Evolutionary conservation across 2,888 invertebrate species (phyloP), one percentile per base, ranked within the genome.

Genomic region (Trichogramma dendrolimi): DNA sequence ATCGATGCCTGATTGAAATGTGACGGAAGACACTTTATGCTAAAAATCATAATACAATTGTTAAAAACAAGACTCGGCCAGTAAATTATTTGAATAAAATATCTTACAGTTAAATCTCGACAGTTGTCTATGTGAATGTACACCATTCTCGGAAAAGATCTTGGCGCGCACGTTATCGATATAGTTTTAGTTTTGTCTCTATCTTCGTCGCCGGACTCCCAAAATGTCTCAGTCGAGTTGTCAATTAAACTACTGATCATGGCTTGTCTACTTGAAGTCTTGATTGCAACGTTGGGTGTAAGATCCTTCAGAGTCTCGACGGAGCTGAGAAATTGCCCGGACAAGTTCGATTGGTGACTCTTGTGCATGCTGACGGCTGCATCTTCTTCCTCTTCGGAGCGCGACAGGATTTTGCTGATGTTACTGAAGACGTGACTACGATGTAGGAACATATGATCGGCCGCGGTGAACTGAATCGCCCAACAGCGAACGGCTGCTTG

Each of bases 121-220:
- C 94, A 92, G 74, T 98, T 98, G 78, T 98, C 98, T 48, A 98
- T 86, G 74, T 96, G 96, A 48, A 97, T 86, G 71, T 92, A 91
- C 11, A 97, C 81, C 68, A 92, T 83, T 66, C 85, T 85, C 0
- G 92, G 90, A 58, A 84, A 83, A 49, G 87, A 84, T 62, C 86
- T 83, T 63, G 86, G 83, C 66, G 84, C 79, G 68, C 86, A 86
- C 1, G 84, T 83, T 27, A 91, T 81, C 59, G 90, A 91, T 40
- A 95, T 85, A 72, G 88, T 88, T 80, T 96, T 96, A 39, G 92
- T 89, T 78, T 94, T 94, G 78, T 94, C 95, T 61, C 92, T 84
- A 80, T 98, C 97, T 74, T 97, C 97, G 72, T 97, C 97, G 0
- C 96, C 96, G 46, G 96, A 96, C 81, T 98, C 98, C 98, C 98